Percentiles rank a stretch among this genome's conserved stretches.
Evolutionary conservation across 1,140 invertebrate genomes (phyloP).

Genomic region (Megalopta genalis): DNA sequence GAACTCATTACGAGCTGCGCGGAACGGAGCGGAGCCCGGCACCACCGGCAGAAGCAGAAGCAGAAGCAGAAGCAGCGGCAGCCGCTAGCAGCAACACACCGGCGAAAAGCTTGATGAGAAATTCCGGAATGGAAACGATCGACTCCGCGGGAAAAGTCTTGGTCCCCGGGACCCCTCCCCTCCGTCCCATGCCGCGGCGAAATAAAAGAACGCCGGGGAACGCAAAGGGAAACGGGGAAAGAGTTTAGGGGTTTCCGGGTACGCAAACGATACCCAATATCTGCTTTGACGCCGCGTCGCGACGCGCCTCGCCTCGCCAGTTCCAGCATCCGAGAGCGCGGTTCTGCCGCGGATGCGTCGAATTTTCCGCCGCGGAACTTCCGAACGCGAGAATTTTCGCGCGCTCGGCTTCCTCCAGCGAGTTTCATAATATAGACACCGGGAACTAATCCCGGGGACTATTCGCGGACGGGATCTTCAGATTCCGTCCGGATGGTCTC

Average conservation of each 20-base stretch:
- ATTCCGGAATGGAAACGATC: slow-evolving; percentile 53
- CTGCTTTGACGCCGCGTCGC: slow-evolving; percentile 19
- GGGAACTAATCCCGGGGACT: not conserved
- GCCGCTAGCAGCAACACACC: not conserved
- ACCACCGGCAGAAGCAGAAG: too few relatives aligned
- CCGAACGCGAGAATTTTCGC: too few relatives aligned
- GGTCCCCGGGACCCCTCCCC: not conserved
- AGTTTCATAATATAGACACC: slow-evolving; percentile 26
- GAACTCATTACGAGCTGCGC: slow-evolving; percentile 45
- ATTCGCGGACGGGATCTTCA: not conserved
- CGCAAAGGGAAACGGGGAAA: slow-evolving; percentile 6
- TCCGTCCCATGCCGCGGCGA: too few relatives aligned
- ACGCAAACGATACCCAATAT: slow-evolving; percentile 40
- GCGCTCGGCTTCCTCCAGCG: not conserved
- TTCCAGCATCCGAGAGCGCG: too few relatives aligned
- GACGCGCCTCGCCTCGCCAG: too few relatives aligned
- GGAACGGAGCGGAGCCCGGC: not conserved
- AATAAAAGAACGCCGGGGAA: slow-evolving; percentile 21
- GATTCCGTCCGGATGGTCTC: not conserved
- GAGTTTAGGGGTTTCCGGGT: not conserved
- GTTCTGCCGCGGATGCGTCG: too few relatives aligned
- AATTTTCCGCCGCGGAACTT: too few relatives aligned
- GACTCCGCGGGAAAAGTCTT: slow-evolving; percentile 21
- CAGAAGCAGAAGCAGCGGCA: not conserved
- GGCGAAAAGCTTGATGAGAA: slow-evolving; percentile 44